Conservation (phyloP, 2,113 vertebrate species). For the Trogon melanurus region DNA sequence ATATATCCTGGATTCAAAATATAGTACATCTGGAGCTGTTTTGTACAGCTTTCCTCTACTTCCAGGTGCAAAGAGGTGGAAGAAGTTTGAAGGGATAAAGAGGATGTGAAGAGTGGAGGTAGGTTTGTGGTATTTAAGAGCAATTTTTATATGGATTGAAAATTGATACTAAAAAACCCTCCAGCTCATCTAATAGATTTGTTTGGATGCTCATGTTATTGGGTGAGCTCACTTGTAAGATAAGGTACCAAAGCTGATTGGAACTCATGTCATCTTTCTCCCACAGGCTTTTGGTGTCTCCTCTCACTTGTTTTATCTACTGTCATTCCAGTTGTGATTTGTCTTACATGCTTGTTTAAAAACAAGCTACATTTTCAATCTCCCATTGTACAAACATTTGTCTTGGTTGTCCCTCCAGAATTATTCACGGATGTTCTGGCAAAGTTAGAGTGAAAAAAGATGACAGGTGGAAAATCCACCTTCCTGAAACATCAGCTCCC, state of each 20-base stretch:
- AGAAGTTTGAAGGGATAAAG: neutral
- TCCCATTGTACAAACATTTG: neutral
- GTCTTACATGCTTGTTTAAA: constrained; percentile 7
- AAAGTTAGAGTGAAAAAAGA: neutral
- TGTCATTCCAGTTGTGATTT: constrained; percentile 13
- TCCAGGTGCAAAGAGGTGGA: neutral
- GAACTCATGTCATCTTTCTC: neutral
- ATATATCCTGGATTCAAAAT: neutral
- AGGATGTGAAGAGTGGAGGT: neutral
- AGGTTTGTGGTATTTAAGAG: neutral
- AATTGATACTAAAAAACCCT: neutral
- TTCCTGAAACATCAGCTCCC: neutral
- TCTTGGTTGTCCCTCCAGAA: neutral
- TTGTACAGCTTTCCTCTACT: neutral
- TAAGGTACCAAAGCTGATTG: neutral
- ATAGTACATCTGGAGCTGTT: neutral
- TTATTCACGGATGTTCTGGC: neutral
- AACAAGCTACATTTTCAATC: neutral
- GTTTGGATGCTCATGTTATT: neutral
- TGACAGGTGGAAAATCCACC: neutral
- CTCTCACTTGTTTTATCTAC: neutral
- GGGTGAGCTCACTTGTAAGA: neutral
- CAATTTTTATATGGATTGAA: neutral
- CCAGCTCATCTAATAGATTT: neutral
- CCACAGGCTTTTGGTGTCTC: constrained; percentile 2